Percentiles rank a stretch among this genome's conserved stretches.
These are phyloP conservation scores for Cordilura impudica DNA, from an alignment of 2,888 invertebrate genomes.

Conservation along the genomic window DNA sequence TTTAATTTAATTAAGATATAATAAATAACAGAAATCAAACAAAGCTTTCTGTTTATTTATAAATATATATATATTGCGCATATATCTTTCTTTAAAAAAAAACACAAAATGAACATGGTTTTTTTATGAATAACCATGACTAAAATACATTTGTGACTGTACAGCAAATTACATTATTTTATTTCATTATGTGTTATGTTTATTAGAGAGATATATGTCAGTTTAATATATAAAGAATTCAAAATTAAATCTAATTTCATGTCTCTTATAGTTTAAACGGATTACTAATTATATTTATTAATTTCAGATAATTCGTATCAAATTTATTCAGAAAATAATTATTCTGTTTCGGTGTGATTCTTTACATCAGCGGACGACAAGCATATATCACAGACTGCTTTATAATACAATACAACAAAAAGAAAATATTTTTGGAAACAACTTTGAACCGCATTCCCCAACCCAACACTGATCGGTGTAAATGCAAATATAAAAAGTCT, in stretches of 20 bases:
- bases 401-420: constrained; percentile 32
- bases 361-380: constrained; percentile 42
- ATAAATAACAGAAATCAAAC: constrained; percentile 43
- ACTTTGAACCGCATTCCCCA: constrained; percentile 34
- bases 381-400: constrained; percentile 49
- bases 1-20: constrained; percentile 14
- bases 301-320: constrained; percentile 75
- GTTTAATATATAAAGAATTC: constrained; percentile 8
- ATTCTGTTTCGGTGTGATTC: constrained; percentile 75
- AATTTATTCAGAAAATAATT: constrained; percentile 75
- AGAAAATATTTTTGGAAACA: constrained; percentile 52
- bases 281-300: constrained; percentile 61
- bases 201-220: constrained; percentile 34
- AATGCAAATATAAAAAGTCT: constrained; percentile 39
- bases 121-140: neutral
- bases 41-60: constrained; percentile 58
- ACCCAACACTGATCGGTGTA: constrained; percentile 30
- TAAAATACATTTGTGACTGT: neutral
- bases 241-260: constrained; percentile 12
- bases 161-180: neutral
- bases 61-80: constrained; percentile 23
- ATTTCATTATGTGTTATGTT: constrained; percentile 14
- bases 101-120: constrained; percentile 6
- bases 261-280: too few relatives aligned
- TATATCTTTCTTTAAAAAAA: constrained; percentile 9